Base-by-base conservation (phyloP, 2,888 invertebrate genomes). In the Caenorhabditis parvicauda region DNA sequence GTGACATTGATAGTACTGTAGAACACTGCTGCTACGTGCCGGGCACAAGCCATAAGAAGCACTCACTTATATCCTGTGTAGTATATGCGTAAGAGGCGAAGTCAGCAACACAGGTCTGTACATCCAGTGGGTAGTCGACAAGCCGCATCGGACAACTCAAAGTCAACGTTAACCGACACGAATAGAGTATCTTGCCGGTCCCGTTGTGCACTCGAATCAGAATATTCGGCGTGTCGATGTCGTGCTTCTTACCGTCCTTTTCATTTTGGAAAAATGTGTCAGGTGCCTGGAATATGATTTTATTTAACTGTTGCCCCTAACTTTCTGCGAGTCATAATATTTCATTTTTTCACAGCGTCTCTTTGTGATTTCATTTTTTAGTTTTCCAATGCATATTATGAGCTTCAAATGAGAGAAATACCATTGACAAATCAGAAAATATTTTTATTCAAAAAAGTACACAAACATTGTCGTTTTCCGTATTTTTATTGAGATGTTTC, bases 1-100 rank as follows among this genome's bases (percentile, higher is more conserved):
- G n/a, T n/a, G n/a, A n/a, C n/a, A n/a, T n/a, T n/a, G n/a, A n/a
- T n/a, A n/a, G n/a, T n/a, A n/a, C n/a, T n/a, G n/a, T n/a, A n/a
- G n/a, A n/a, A n/a, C n/a, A n/a, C n/a, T n/a, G n/a, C n/a, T n/a
- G n/a, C n/a, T n/a, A n/a, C n/a, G n/a, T n/a, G n/a, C n/a, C n/a
- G n/a, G n/a, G n/a, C n/a, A n/a, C n/a, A n/a, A n/a, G n/a, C n/a
- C n/a, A n/a, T n/a, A n/a, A n/a, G n/a, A 38, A 12, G n/a, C 14
- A 14, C 21, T 41, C 4, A 66, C 66, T 91, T 80, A 94, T 86
- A 85, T 94, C 94, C 75, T 90, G 89, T 37, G 92, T 93, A 42
- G 94, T 94, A 90, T 94, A 96, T 67, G 94, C 95, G 83, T 95
- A 95, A 83, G 92, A 92, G 72, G 93, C 93, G 90, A 94, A 93